Evolutionary conservation across 1,140 invertebrate genomes (phyloP).

Genomic region (Papilio polytes): DNA sequence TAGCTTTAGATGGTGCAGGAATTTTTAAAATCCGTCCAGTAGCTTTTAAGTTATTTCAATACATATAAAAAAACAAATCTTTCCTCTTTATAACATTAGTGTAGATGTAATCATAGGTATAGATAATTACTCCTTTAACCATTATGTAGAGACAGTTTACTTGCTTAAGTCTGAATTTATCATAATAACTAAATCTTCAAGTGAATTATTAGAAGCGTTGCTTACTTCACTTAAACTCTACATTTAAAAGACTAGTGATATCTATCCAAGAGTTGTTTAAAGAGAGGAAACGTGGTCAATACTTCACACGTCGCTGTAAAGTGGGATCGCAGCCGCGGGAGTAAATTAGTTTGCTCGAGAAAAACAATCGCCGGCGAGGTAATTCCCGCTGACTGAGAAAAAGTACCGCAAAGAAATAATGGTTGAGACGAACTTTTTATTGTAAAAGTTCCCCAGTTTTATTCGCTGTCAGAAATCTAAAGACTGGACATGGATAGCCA

Average conservation of each 20-base stretch:
- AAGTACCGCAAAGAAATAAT: conserved; percentile 37
- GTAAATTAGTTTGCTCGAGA: conserved; percentile 48
- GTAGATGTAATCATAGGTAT: too few species aligned
- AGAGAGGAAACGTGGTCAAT: conserved; percentile 7
- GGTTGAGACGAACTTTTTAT: conserved; percentile 26
- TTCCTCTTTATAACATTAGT: too few species aligned
- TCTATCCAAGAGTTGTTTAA: conserved; percentile 17
- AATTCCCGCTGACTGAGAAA: conserved; percentile 32
- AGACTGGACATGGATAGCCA: neutral
- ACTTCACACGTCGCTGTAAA: conserved; percentile 30
- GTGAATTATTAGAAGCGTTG: neutral
- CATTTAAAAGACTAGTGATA: neutral
- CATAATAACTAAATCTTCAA: too few species aligned
- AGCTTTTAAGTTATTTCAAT: too few species aligned
- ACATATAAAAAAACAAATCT: too few species aligned
- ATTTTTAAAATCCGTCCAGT: too few species aligned
- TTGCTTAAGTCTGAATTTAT: too few species aligned
- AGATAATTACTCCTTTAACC: too few species aligned
- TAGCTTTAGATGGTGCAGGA: too few species aligned
- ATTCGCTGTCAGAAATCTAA: neutral
- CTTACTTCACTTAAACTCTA: neutral
- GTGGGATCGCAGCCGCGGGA: conserved; percentile 31
- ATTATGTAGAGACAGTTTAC: too few species aligned
- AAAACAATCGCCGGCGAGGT: conserved; percentile 42
- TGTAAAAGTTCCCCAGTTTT: conserved; percentile 37